A percentile compares a stretch with the other conserved stretches of the same genome.
phyloP scores from a whole-genome alignment of 2,888 invertebrate species.

The Idaea aversata region DNA sequence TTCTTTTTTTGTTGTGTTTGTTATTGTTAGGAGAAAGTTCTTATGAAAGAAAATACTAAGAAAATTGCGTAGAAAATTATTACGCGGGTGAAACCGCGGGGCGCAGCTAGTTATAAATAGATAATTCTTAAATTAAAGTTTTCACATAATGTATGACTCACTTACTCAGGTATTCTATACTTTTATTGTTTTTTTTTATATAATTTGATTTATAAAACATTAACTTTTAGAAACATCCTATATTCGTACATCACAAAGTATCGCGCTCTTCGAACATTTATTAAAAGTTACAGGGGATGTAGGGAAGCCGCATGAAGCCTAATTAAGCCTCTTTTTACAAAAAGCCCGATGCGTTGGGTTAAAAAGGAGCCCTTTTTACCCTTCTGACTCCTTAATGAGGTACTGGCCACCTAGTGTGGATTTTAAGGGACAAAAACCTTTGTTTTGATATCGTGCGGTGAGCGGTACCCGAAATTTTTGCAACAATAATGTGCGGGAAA shows the following conservation, averaged over 20 bases:
- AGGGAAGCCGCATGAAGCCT: conserved; percentile 78
- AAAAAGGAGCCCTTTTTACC: conserved; percentile 63
- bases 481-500: conserved; percentile 43
- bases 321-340: conserved; percentile 79
- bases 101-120: too few species aligned
- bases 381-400: conserved; percentile 78
- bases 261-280: conserved; percentile 74
- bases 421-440: conserved; percentile 58
- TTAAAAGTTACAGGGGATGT: conserved; percentile 80
- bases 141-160: too few species aligned
- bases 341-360: conserved; percentile 57
- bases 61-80: too few species aligned
- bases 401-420: conserved; percentile 68
- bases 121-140: too few species aligned
- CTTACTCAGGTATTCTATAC: too few species aligned
- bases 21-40: too few species aligned
- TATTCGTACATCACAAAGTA: conserved; percentile 41
- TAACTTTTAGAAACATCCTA: conserved; percentile 13
- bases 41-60: too few species aligned
- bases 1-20: too few species aligned
- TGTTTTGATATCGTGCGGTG: conserved; percentile 62
- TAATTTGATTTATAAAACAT: background rate
- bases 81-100: too few species aligned
- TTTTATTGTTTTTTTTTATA: too few species aligned
- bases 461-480: conserved; percentile 42